These are phyloP conservation scores for Mythimna albipuncta DNA, from an alignment of 2,888 invertebrate genomes.

Conservation along the genomic window DNA sequence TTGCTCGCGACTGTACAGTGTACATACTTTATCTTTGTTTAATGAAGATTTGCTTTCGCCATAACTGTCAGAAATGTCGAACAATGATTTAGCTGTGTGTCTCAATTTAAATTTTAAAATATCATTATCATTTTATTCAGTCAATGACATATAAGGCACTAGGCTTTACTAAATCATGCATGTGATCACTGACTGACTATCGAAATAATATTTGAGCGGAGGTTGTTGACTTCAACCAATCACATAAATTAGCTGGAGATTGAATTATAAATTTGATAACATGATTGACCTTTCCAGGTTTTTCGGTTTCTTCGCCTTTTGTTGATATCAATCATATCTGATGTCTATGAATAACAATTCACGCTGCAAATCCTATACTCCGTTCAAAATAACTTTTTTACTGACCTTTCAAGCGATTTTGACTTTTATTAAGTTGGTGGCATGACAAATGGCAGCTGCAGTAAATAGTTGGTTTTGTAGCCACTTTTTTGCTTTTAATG, in stretches of 20 bases:
- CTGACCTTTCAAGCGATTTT: too few species aligned
- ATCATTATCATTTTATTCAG: neutral
- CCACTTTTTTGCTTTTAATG: too few species aligned
- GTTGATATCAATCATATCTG: constrained; percentile 1
- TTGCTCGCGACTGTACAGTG: too few species aligned
- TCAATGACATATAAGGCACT: neutral
- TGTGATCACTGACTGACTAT: neutral
- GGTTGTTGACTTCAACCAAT: constrained; percentile 10
- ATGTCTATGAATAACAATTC: neutral
- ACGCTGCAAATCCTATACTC: neutral
- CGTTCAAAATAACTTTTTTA: too few species aligned
- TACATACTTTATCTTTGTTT: neutral
- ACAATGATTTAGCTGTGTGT: neutral
- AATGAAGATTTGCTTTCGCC: neutral
- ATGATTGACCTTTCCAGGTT: neutral
- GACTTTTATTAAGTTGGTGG: too few species aligned
- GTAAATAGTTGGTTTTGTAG: too few species aligned
- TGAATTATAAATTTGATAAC: neutral
- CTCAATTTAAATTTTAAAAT: neutral
- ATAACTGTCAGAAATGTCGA: neutral
- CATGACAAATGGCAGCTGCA: too few species aligned
- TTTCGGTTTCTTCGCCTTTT: neutral
- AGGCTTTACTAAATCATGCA: neutral
- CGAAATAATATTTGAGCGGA: neutral
- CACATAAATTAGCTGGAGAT: neutral